Evolutionary conservation across 2,797 vertebrate genomes (phyloP).

Genomic region (Anolis apletophallus): DNA sequence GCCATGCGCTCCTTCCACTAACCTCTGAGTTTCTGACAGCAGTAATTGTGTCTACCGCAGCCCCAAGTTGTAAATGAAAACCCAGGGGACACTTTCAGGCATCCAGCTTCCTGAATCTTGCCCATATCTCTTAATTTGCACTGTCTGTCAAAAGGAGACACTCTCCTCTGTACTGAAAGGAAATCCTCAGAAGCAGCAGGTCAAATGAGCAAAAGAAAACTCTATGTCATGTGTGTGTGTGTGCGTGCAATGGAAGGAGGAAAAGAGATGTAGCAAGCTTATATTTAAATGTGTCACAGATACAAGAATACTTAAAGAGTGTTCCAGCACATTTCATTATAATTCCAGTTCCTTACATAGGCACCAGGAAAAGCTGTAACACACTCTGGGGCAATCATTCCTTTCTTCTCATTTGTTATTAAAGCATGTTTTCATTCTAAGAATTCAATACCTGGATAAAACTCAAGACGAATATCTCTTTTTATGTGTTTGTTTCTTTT

Average conservation of each 20-base stretch:
- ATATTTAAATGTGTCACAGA: not conserved
- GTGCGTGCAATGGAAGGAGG: too few relatives aligned
- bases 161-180: conserved; percentile 71
- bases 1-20: conserved; percentile 75
- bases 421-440: not conserved
- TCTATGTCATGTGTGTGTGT: too few relatives aligned
- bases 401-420: not conserved
- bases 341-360: not conserved
- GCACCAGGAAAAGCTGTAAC: not conserved
- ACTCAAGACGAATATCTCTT: not conserved
- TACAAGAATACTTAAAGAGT: not conserved
- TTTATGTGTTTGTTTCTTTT: not conserved
- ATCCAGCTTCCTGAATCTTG: conserved; percentile 66
- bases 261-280: not conserved
- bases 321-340: not conserved
- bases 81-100: conserved; percentile 79
- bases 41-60: conserved; percentile 79
- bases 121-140: conserved; percentile 82
- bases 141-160: conserved; percentile 80
- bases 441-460: not conserved
- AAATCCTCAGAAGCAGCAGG: conserved; percentile 68
- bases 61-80: conserved; percentile 83
- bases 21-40: conserved; percentile 77
- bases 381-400: not conserved
- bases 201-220: conserved; percentile 35